Percentiles rank a stretch among this genome's conserved stretches.
Evolutionary conservation across 1,140 invertebrate species (phyloP).

Genomic region (Pogonus chalceus): DNA sequence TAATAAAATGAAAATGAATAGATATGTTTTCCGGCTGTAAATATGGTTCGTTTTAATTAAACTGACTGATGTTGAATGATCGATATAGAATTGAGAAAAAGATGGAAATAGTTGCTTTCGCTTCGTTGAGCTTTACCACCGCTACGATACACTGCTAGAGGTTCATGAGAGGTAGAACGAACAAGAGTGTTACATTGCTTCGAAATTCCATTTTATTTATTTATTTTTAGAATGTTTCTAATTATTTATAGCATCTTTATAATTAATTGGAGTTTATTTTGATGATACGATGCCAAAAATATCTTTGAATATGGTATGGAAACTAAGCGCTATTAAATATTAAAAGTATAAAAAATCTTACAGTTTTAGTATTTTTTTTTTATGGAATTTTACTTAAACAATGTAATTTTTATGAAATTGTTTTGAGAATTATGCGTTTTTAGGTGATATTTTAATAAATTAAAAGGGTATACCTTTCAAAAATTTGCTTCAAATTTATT

Average conservation of each 20-base stretch:
- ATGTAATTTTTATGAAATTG: too few relatives aligned
- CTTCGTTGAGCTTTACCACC: too few relatives aligned
- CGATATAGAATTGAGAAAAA: neutral
- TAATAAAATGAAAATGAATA: neutral
- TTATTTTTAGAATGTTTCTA: neutral
- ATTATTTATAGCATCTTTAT: neutral
- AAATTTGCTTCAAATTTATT: too few relatives aligned
- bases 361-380: too few relatives aligned
- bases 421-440: too few relatives aligned
- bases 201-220: neutral
- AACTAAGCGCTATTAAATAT: neutral
- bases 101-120: neutral
- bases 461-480: too few relatives aligned
- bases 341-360: too few relatives aligned
- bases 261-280: too few relatives aligned
- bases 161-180: neutral
- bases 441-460: too few relatives aligned
- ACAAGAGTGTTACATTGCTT: neutral
- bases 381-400: too few relatives aligned
- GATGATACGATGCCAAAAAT: neutral
- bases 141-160: neutral
- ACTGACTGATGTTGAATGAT: neutral
- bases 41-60: neutral
- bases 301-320: neutral
- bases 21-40: too few relatives aligned